Percentiles rank a stretch among this genome's conserved stretches.
Evolutionary conservation across 2,797 vertebrate genomes (phyloP).

Genomic region (Ciconia nigra): DNA sequence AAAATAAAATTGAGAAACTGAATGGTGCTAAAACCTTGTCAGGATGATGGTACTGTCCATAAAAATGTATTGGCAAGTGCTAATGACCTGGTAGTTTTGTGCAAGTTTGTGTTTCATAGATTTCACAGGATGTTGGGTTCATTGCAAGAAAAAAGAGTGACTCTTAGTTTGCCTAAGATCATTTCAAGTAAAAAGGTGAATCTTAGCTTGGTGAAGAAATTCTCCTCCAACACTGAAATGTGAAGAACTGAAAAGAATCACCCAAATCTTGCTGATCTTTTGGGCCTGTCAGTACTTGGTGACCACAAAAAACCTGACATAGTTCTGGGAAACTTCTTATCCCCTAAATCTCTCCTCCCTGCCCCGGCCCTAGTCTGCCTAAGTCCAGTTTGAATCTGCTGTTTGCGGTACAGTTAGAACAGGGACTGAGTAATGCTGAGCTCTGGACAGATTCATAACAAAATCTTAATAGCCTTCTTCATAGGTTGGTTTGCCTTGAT

Average conservation of each 20-base stretch:
- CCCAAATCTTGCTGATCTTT: not conserved
- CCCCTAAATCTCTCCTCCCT: not conserved
- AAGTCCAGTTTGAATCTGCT: accelerated
- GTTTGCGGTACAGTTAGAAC: not conserved
- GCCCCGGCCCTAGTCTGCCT: not conserved
- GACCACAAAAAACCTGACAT: not conserved
- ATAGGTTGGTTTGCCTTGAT: not conserved
- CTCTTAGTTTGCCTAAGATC: not conserved
- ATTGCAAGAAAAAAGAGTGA: not conserved
- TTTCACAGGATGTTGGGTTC: not conserved
- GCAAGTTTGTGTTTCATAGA: not conserved
- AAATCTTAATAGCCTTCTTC: not conserved
- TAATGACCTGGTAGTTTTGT: not conserved
- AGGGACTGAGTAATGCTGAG: not conserved
- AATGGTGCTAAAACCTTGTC: not conserved
- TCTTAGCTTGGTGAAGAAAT: not conserved
- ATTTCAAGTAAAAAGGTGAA: not conserved
- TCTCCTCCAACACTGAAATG: not conserved
- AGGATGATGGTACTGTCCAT: not conserved
- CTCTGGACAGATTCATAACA: not conserved
- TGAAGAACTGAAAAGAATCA: not conserved
- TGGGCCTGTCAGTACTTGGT: not conserved
- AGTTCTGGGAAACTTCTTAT: not conserved
- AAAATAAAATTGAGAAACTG: not conserved
- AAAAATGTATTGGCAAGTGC: not conserved